Base-by-base conservation (phyloP, 2,797 vertebrate genomes). In the Crocidura indochinensis region DNA sequence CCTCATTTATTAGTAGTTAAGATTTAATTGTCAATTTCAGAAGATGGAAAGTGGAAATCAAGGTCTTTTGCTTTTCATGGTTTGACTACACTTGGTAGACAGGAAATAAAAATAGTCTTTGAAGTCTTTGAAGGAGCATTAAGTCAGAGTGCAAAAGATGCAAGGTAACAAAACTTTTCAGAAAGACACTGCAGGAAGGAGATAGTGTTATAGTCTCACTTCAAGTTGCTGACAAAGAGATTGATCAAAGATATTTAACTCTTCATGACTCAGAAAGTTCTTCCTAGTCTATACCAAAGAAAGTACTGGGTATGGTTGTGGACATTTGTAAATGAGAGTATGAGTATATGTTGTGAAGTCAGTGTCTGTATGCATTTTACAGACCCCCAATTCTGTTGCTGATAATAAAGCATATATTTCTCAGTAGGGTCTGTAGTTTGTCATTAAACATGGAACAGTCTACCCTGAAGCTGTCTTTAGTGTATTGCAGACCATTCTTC, bases 21-120 rank as follows among this genome's bases (percentile, higher is more conserved):
- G 38, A 2, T 56, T 60, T 31, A 69, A 24, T 78, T 91, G 44
- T 75, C n/a, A 64, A 53, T 88, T 89, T 87, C 49, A 29, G n/a
- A 82, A 44, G 76, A 47, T 31, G 22, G 26, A 85, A 51, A 20
- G 24, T 65, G 31, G 19, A 17, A 79, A 71, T 68, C 26, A 89
- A 85, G 2, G 27, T 44, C 60, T 8, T 10, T 78, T 8, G 5
- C 8, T 89, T 56, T 76, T 15, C 27, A 10, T 19, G 31, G 29
- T n/a, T 38, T 47, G 83, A 65, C 20, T 51, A 31, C 73, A 76
- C 26, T 24, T 15, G 22, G 27, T n/a, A 77, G 22, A 71, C 29
- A 60, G 56, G 29, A 22, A 5, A 86, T 64, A 60, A 8, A 2
- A 11, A 44, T 68, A 47, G 71, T 72, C n/a, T 80, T 29, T 78